Conservation (phyloP, 2,888 invertebrate species). For the Tetropium fuscum region DNA sequence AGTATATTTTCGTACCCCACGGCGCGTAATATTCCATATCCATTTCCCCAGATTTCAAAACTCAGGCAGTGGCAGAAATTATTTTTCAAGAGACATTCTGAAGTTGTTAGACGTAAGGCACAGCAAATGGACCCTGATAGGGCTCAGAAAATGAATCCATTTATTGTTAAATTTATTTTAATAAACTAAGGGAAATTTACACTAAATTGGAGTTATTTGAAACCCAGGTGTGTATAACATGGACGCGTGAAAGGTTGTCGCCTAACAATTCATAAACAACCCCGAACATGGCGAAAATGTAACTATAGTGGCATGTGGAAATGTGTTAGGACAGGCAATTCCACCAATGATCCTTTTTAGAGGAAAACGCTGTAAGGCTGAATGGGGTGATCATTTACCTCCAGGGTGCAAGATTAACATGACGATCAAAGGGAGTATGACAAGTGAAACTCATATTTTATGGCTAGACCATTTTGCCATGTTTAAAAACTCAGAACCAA, state of each 20-base stretch:
- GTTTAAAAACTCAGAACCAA: slow-evolving; percentile 42
- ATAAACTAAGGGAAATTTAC: too few relatives aligned
- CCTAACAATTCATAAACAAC: slow-evolving; percentile 52
- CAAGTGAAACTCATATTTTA: slow-evolving; percentile 40
- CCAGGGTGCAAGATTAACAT: slow-evolving; percentile 44
- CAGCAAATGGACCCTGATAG: too few relatives aligned
- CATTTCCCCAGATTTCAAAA: slow-evolving; percentile 32
- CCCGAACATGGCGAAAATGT: slow-evolving; percentile 57
- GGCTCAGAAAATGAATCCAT: too few relatives aligned
- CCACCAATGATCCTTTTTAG: slow-evolving; percentile 55
- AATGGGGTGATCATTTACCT: slow-evolving; percentile 46
- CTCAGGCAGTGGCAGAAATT: slow-evolving; percentile 41
- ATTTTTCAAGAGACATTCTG: too few relatives aligned
- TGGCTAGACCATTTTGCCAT: slow-evolving; percentile 49
- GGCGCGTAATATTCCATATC: slow-evolving; percentile 25
- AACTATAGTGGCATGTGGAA: slow-evolving; percentile 53
- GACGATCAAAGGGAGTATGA: slow-evolving; percentile 53
- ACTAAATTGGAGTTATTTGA: slow-evolving; percentile 38
- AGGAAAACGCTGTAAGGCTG: too few relatives aligned
- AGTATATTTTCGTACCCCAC: too few relatives aligned
- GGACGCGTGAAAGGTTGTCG: slow-evolving; percentile 52
- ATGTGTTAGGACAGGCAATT: slow-evolving; percentile 50
- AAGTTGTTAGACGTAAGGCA: too few relatives aligned
- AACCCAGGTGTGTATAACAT: slow-evolving; percentile 52
- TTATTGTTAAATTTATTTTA: too few relatives aligned